phyloP scores from a whole-genome alignment of 1,140 invertebrate genomes.

The Myzus persicae region DNA sequence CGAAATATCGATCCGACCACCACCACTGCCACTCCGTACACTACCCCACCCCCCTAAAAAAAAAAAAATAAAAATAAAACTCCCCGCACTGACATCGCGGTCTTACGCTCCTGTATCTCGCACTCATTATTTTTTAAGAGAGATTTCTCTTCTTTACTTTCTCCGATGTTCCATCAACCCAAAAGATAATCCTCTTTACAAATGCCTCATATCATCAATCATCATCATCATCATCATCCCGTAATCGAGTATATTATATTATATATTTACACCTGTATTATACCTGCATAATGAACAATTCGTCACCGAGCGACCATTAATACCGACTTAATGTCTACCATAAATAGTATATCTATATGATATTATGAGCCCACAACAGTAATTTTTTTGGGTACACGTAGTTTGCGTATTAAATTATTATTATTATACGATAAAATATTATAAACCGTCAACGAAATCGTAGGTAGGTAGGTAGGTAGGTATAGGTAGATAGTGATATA shows the following conservation, averaged over 20 bases:
- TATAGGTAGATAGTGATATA: too few relatives aligned
- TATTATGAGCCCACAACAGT: too few relatives aligned
- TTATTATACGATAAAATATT: not conserved
- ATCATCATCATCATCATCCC: not conserved
- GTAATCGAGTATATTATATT: not conserved
- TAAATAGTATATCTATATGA: too few relatives aligned
- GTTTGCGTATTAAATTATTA: not conserved
- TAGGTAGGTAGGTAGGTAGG: not conserved
- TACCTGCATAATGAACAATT: not conserved
- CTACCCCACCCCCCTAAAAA: not conserved
- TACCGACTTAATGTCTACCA: not conserved
- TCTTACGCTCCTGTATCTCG: not conserved
- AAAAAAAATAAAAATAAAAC: not conserved
- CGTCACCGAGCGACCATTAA: not conserved
- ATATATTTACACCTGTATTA: not conserved
- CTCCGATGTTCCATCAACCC: not conserved
- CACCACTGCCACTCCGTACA: not conserved
- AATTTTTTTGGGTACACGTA: not conserved
- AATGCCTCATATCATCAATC: not conserved
- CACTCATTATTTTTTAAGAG: conserved; percentile 30
- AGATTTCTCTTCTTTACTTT: not conserved
- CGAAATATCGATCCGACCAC: conserved; percentile 40
- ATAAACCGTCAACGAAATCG: not conserved
- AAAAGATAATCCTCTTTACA: not conserved
- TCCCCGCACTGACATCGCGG: not conserved